Evolutionary conservation across 1,140 invertebrate species (phyloP).

Genomic region (Anastrepha obliqua): DNA sequence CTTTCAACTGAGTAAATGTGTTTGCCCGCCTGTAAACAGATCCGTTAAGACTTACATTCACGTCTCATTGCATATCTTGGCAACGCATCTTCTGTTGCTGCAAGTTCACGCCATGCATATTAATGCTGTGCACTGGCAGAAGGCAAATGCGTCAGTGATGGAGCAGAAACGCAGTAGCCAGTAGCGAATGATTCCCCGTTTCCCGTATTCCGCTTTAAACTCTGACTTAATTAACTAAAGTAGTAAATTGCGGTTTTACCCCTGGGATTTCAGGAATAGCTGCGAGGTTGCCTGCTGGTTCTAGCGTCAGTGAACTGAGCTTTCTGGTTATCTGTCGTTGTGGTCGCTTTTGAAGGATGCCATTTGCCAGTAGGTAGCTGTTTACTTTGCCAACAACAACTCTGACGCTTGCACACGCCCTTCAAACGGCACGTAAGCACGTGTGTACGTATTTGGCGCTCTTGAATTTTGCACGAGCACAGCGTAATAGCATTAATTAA

Average conservation of each 20-base stretch:
- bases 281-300: not conserved
- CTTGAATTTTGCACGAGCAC: conserved; percentile 31
- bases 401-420: not conserved
- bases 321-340: conserved; percentile 6
- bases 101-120: not conserved
- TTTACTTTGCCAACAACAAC: not conserved
- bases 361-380: not conserved
- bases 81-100: not conserved
- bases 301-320: not conserved
- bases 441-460: not conserved
- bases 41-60: not conserved
- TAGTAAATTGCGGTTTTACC: conserved; percentile 42
- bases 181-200: not conserved
- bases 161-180: not conserved
- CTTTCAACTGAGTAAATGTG: not conserved
- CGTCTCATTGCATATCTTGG: conserved; percentile 12
- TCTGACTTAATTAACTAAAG: conserved; percentile 48
- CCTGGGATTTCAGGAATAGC: not conserved
- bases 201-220: not conserved
- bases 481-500: conserved; percentile 37
- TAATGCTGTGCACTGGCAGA: not conserved
- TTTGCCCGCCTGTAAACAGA: too few relatives aligned
- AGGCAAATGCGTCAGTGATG: not conserved
- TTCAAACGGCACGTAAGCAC: not conserved
- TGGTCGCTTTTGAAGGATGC: conserved; percentile 26